Evolutionary conservation across 1,140 invertebrate genomes (phyloP).

Genomic region (Drosophila ambigua): DNA sequence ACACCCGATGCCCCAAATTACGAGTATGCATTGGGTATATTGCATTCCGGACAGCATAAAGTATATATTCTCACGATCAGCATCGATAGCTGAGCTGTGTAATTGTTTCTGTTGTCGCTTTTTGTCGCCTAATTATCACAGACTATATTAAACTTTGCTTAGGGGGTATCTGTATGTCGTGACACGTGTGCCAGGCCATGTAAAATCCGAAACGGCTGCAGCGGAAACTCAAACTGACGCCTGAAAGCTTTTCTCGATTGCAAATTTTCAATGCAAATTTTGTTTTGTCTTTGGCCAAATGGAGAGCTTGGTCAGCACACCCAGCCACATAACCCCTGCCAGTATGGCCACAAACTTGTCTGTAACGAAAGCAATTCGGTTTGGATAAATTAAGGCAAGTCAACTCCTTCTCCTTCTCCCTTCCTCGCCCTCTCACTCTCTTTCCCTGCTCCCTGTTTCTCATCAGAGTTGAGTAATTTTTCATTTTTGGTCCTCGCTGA

Average conservation of each 20-base stretch:
- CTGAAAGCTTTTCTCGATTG: slow-evolving; percentile 15
- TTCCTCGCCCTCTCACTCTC: not conserved
- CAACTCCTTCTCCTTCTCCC: not conserved
- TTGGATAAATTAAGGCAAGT: slow-evolving; percentile 15
- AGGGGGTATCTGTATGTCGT: no score
- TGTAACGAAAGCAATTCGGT: slow-evolving; percentile 54
- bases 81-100: no score
- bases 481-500: slow-evolving; percentile 59
- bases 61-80: slow-evolving; percentile 26
- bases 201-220: slow-evolving; percentile 32
- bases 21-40: no score
- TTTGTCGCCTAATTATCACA: no score
- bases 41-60: slow-evolving; percentile 3
- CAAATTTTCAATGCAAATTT: slow-evolving; percentile 48
- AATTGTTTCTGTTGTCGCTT: no score
- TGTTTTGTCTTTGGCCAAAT: slow-evolving; percentile 6
- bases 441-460: not conserved
- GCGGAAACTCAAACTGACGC: slow-evolving; percentile 16
- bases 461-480: slow-evolving; percentile 49
- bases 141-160: no score
- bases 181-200: slow-evolving; percentile 12
- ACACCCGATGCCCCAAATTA: no score
- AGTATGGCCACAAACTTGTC: slow-evolving; percentile 40
- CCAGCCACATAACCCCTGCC: not conserved
- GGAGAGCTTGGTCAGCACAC: not conserved